Conservation (phyloP, 2,113 vertebrate genomes). For the Lasiurus borealis region DNA sequence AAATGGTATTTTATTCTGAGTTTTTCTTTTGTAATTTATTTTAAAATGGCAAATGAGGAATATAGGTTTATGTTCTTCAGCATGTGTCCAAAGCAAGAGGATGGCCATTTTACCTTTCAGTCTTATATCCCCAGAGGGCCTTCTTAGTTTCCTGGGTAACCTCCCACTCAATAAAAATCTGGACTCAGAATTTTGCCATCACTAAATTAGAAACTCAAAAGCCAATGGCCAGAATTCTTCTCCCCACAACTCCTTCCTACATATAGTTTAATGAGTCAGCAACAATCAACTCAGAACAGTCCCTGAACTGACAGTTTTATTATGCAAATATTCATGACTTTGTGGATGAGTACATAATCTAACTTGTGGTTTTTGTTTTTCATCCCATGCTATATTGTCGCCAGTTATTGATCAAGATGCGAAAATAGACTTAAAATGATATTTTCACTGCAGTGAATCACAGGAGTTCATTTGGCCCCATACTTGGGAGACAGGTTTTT, state of each 20-base stretch:
- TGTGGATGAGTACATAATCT: neutral
- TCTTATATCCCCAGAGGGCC: neutral
- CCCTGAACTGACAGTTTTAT: neutral
- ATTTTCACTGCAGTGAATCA: neutral
- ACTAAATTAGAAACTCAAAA: neutral
- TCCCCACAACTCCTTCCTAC: neutral
- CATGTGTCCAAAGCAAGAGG: neutral
- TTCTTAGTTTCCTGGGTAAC: neutral
- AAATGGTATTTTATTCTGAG: neutral
- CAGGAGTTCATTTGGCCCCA: neutral
- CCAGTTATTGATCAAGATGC: neutral
- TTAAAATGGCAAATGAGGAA: neutral
- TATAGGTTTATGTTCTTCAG: neutral
- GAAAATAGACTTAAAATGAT: neutral
- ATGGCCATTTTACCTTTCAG: neutral
- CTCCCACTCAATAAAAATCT: neutral
- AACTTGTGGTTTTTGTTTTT: neutral
- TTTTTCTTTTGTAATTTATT: neutral
- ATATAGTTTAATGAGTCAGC: neutral
- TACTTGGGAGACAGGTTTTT: neutral
- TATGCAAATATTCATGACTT: neutral
- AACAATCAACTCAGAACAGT: neutral
- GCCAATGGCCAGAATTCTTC: neutral
- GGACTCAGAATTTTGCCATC: neutral
- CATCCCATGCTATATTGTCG: neutral